These are phyloP conservation scores for Anthopleura sola DNA, from an alignment of 64 coral and sea anemone genomes.

Conservation along the genomic window DNA sequence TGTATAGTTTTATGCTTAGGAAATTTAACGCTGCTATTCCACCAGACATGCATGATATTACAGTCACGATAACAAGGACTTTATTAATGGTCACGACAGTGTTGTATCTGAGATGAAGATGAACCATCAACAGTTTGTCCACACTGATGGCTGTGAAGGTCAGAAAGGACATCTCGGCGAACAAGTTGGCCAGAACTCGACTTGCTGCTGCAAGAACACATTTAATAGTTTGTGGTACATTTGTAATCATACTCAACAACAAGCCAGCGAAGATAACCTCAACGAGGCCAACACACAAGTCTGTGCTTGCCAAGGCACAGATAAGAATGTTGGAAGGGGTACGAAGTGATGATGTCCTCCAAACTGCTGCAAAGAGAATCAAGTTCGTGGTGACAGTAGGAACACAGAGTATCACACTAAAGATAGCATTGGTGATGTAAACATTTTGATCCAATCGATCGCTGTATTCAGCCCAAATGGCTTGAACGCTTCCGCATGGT, in stretches of 20 bases:
- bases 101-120: slow-evolving; percentile 24
- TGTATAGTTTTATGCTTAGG: background rate
- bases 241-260: background rate
- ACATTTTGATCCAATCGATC: background rate
- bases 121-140: slow-evolving; percentile 8
- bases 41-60: background rate
- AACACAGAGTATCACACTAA: background rate
- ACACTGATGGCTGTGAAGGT: slow-evolving; percentile 17
- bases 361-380: background rate
- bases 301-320: background rate
- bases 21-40: background rate
- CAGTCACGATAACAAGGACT: background rate
- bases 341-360: background rate
- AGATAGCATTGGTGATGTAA: background rate
- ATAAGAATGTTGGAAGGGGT: background rate
- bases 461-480: background rate
- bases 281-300: background rate
- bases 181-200: background rate
- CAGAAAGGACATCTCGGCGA: background rate
- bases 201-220: background rate
- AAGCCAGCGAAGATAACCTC: background rate
- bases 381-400: background rate
- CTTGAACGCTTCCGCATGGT: background rate
- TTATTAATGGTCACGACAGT: background rate
- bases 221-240: background rate